Evolutionary conservation across 2,888 invertebrate genomes (phyloP), one percentile per base, ranked within the genome.

Genomic region (Epistrophe eligans): DNA sequence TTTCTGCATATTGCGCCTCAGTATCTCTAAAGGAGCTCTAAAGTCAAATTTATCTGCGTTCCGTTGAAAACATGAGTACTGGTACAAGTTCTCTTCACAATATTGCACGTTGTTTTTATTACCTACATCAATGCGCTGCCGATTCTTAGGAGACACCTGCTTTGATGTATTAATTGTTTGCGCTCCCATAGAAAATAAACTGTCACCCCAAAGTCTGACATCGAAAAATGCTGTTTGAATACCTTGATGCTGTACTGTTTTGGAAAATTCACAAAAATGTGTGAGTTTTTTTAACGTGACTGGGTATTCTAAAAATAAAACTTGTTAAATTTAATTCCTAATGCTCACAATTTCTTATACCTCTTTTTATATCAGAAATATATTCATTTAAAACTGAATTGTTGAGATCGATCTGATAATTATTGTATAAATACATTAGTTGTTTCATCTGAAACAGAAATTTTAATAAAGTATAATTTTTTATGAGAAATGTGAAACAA

Each of bases 401-500:
- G 35, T 79, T 79, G n/a, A 87, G 58, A 45, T 64, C 79, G n/a
- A 38, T 13, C 10, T n/a, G 43, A 66, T 79, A 35, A 13, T 32
- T 28, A 35, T 70, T 73, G 35, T 70, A 60, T n/a, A 62, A 48
- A 52, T 83, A 79, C 19, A 83, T 60, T 48, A 87, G 13, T 74
- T 87, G 83, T 32, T 83, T 83, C 79, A 87, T 83, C 87, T 87
- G 13, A 11, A 81, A 77, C 0, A 19, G 24, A 52, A 24, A 13
- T 35, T 11, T 6, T 19, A 50, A 50, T 43, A 40, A 17, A 3
- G 28, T 48, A 17, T 48, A 2, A 17, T 24, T 38, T 32, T 43
- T 8, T 4, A 32, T 32, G 6, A 9, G 5, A 40, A 28, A 24
- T 24, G 1, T n/a, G 9, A 32, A 50, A n/a, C n/a, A n/a, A n/a